A percentile compares a stretch with the other conserved stretches of the same genome.
These are phyloP conservation scores for Brevimyrus niger DNA, from an alignment of 2,113 vertebrate genomes.

Conservation along the genomic window DNA sequence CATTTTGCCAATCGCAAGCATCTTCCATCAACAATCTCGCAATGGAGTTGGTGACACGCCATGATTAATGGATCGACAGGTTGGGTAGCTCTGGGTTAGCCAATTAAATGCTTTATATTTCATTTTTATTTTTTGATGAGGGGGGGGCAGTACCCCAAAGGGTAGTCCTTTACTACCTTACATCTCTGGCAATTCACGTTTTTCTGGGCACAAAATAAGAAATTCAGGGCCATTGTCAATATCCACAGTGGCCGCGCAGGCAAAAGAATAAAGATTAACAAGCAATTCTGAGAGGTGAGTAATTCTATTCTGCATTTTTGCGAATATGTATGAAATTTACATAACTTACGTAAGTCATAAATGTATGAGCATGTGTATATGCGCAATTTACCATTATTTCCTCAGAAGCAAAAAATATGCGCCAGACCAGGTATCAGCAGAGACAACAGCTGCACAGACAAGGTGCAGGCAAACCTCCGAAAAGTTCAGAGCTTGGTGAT, in stretches of 20 bases:
- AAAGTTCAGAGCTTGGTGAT: not conserved
- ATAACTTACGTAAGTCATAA: not conserved
- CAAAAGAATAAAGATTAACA: not conserved
- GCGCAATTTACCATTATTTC: not conserved
- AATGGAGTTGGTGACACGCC: not conserved
- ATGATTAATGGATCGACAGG: not conserved
- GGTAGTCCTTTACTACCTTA: too few relatives aligned
- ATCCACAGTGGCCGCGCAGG: not conserved
- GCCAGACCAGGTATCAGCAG: not conserved
- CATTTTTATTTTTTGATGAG: too few relatives aligned
- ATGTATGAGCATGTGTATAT: not conserved
- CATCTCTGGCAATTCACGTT: not conserved
- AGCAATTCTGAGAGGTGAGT: not conserved
- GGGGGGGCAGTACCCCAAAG: too few relatives aligned
- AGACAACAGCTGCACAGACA: not conserved
- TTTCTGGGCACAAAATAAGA: not conserved
- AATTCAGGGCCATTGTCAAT: not conserved
- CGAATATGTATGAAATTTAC: not conserved
- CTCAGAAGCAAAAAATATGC: not conserved
- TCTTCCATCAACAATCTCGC: too few relatives aligned
- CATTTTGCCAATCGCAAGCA: too few relatives aligned
- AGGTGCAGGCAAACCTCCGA: not conserved
- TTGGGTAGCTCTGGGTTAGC: not conserved
- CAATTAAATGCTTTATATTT: not conserved
- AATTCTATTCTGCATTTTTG: not conserved